Percentiles rank a stretch among this genome's conserved stretches.
These are phyloP conservation scores for Drosophila azteca DNA, from an alignment of 1,140 invertebrate species.

Conservation along the genomic window DNA sequence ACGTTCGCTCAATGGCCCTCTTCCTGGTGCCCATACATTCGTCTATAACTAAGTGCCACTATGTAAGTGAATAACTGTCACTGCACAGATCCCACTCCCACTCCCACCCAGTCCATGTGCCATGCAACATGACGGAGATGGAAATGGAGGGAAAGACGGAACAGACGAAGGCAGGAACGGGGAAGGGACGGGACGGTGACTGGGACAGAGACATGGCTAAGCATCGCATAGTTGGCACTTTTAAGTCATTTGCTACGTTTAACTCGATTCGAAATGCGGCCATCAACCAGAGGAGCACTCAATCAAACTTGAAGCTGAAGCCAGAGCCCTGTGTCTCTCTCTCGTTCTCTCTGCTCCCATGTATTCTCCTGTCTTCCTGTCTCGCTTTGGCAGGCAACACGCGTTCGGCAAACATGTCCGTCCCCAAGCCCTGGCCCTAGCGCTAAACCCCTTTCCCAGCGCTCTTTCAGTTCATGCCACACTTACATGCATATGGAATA, in stretches of 20 bases:
- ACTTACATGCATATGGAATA: slow-evolving; percentile 38
- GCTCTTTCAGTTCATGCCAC: slow-evolving; percentile 9
- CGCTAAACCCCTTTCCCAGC: slow-evolving; percentile 1
- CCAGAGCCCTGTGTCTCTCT: background rate
- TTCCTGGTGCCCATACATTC: slow-evolving; percentile 19
- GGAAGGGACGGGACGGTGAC: no score
- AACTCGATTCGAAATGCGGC: slow-evolving; percentile 75
- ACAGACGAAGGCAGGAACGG: no score
- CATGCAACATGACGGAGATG: slow-evolving; percentile 17
- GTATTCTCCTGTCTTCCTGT: background rate
- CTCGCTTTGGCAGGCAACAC: slow-evolving; percentile 45
- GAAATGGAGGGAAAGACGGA: background rate
- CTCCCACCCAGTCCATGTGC: slow-evolving; percentile 4
- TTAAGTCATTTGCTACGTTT: slow-evolving; percentile 78
- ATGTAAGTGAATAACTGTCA: slow-evolving; percentile 77
- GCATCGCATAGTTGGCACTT: slow-evolving; percentile 76
- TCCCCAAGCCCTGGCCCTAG: slow-evolving; percentile 6
- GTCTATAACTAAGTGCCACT: slow-evolving; percentile 76
- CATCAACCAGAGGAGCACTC: slow-evolving; percentile 68
- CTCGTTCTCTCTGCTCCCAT: background rate
- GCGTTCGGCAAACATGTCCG: slow-evolving; percentile 64
- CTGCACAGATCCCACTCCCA: slow-evolving; percentile 43
- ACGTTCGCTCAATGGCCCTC: slow-evolving; percentile 42
- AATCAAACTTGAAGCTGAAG: slow-evolving; percentile 61
- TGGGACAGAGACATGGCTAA: slow-evolving; percentile 54